Percentiles rank a stretch among this genome's conserved stretches.
Conservation (phyloP, 2,113 vertebrate species). For the Megalops atlanticus region DNA sequence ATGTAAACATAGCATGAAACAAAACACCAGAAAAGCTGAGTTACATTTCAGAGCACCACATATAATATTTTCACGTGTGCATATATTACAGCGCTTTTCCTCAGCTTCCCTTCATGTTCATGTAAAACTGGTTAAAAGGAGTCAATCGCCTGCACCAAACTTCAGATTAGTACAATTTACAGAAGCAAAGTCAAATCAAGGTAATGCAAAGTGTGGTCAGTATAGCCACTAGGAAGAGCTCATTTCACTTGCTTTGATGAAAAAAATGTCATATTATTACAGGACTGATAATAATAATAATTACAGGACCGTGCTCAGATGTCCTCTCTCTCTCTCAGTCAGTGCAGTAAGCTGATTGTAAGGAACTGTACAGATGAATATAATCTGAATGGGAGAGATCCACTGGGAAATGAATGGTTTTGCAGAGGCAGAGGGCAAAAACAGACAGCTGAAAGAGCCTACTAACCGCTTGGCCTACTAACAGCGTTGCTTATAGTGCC, state of each 20-base stretch:
- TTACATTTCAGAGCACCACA: too few species aligned
- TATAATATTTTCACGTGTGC: too few species aligned
- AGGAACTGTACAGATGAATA: neutral
- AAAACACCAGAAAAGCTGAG: neutral
- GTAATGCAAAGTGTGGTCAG: neutral
- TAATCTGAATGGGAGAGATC: neutral
- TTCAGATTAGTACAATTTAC: neutral
- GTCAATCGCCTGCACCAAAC: neutral
- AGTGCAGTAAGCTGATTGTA: neutral
- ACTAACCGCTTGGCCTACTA: too few species aligned
- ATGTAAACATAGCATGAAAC: too few species aligned
- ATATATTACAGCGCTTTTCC: too few species aligned
- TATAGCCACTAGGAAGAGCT: neutral
- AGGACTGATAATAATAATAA: too few species aligned
- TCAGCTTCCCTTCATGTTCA: too few species aligned
- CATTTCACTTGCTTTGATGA: slow-evolving; percentile 3
- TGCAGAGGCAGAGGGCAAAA: neutral
- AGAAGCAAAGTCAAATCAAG: neutral
- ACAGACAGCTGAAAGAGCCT: too few species aligned
- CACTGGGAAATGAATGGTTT: neutral
- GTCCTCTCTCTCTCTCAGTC: neutral
- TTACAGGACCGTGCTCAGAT: neutral
- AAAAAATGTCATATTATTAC: too few species aligned
- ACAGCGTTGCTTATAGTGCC: slow-evolving; percentile 1
- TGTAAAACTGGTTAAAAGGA: neutral